These are phyloP conservation scores for Agonopterix subpropinquella DNA, from an alignment of 2,888 invertebrate genomes.

Conservation along the genomic window DNA sequence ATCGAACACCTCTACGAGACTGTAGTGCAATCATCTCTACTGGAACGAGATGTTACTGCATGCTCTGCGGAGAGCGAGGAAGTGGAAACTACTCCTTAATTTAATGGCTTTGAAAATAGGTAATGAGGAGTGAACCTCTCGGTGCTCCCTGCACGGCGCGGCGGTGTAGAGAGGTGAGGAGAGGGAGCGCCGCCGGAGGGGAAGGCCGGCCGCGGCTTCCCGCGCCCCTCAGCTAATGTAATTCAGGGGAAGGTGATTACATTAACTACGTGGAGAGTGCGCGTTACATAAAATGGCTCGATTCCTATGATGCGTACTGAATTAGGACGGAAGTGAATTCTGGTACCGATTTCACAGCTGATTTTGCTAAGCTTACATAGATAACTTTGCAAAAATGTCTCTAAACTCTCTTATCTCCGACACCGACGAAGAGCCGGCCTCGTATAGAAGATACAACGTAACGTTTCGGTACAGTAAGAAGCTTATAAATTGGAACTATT, in stretches of 20 bases:
- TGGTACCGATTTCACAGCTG: constrained; percentile 74
- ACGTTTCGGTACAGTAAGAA: constrained; percentile 62
- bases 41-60: too few species aligned
- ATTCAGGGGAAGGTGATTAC: constrained; percentile 67
- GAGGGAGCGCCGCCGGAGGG: constrained; percentile 13
- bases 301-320: constrained; percentile 74
- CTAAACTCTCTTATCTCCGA: constrained; percentile 56
- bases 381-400: constrained; percentile 66
- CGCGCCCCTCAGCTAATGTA: constrained; percentile 48
- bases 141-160: not conserved
- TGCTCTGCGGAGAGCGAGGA: too few species aligned
- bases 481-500: constrained; percentile 71
- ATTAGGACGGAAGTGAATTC: constrained; percentile 75
- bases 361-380: constrained; percentile 70
- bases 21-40: not conserved
- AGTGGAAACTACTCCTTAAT: too few species aligned
- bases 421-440: constrained; percentile 41
- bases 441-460: constrained; percentile 47
- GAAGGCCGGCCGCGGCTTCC: constrained; percentile 22
- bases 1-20: too few species aligned
- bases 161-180: not conserved
- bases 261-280: constrained; percentile 65
- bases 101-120: not conserved
- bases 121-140: not conserved
- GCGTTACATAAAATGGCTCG: constrained; percentile 76